These are phyloP conservation scores for Dicranocentrus wangi DNA, from an alignment of 2,888 invertebrate species.

Conservation along the genomic window DNA sequence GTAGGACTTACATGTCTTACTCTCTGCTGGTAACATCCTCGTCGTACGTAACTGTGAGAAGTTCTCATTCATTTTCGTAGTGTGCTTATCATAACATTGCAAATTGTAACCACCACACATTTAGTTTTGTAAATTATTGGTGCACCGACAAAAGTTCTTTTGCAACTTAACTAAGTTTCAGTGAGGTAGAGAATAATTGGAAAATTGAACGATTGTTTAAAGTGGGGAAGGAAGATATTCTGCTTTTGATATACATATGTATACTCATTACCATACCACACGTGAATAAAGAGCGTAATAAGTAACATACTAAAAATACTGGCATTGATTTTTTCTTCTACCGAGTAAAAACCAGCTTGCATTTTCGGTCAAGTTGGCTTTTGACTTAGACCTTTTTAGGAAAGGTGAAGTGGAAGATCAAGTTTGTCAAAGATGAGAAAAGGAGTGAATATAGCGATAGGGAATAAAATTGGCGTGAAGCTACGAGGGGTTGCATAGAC, in stretches of 20 bases:
- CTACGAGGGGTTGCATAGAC: not conserved
- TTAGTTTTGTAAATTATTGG: not conserved
- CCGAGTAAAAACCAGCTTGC: not conserved
- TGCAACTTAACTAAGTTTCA: not conserved
- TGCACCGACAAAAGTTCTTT: not conserved
- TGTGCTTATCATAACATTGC: constrained; percentile 4
- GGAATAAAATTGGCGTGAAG: not conserved
- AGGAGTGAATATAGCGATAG: not conserved
- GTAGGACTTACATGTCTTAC: not conserved
- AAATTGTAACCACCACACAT: not conserved
- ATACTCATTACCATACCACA: not conserved
- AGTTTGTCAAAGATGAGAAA: constrained; percentile 24
- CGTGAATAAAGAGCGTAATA: not conserved
- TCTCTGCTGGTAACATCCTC: not conserved
- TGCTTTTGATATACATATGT: not conserved
- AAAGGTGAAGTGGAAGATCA: constrained; percentile 28
- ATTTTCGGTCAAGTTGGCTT: constrained; percentile 26
- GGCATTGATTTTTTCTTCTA: constrained; percentile 28
- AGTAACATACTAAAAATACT: not conserved
- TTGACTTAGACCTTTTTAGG: constrained; percentile 24
- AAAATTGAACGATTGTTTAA: not conserved
- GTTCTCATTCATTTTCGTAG: not conserved
- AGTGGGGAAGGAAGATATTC: not conserved
- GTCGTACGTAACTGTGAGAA: not conserved
- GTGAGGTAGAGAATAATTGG: not conserved